These are phyloP conservation scores for Pollimyrus isidori DNA, from an alignment of 2,113 vertebrate species.

Conservation along the genomic window DNA sequence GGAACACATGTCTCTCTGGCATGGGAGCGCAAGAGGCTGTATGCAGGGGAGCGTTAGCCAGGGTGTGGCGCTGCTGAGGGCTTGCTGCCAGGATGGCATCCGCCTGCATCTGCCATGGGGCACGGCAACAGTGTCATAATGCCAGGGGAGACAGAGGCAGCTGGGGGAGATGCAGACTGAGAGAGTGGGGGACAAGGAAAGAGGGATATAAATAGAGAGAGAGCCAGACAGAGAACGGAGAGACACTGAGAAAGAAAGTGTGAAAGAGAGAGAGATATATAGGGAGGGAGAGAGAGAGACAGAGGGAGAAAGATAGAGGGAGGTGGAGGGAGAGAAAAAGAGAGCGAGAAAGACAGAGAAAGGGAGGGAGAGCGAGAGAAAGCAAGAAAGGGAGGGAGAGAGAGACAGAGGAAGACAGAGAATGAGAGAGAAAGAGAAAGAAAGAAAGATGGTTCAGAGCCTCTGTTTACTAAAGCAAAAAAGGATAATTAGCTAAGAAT, in stretches of 20 bases:
- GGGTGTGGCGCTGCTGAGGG: not conserved
- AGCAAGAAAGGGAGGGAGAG: not conserved
- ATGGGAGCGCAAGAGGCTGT: not conserved
- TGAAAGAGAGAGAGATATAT: not conserved
- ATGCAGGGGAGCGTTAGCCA: not conserved
- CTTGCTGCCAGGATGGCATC: not conserved
- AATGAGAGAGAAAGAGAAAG: not conserved
- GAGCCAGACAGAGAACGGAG: not conserved
- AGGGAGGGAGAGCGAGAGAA: too few relatives aligned
- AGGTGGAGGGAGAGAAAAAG: not conserved
- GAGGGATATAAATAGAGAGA: constrained; percentile 1
- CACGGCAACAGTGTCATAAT: not conserved
- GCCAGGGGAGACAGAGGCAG: not conserved
- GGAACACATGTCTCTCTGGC: not conserved
- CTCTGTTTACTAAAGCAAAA: constrained; percentile 12
- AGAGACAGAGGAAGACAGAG: not conserved
- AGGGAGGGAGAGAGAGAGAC: not conserved
- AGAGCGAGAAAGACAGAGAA: not conserved
- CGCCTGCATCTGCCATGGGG: not conserved
- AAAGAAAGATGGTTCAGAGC: not conserved
- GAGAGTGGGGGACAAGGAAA: not conserved
- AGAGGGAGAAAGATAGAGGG: not conserved
- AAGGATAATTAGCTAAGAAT: constrained; percentile 19
- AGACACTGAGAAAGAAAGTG: not conserved
- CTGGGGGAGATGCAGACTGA: not conserved